Conservation (phyloP, 2,797 vertebrate species). For the Lacerta bilineata region DNA sequence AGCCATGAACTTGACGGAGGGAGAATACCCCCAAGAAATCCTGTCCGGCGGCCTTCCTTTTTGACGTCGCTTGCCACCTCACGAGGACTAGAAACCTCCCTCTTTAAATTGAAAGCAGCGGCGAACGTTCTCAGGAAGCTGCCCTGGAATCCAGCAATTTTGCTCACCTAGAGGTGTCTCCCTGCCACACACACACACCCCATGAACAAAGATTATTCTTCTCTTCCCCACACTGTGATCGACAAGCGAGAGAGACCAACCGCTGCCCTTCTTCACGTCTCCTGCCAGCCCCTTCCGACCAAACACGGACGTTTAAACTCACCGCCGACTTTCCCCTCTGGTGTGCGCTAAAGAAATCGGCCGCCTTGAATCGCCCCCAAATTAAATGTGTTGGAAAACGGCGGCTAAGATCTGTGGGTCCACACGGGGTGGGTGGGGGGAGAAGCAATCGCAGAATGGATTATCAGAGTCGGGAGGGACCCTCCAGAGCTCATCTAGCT, state of each 20-base stretch:
- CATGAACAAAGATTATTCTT: too few relatives aligned
- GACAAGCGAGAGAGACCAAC: not conserved
- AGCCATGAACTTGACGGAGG: too few relatives aligned
- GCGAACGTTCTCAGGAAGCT: not conserved
- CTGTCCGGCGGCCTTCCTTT: too few relatives aligned
- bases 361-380: slow-evolving; percentile 46
- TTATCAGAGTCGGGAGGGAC: too few relatives aligned
- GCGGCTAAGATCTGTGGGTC: not conserved
- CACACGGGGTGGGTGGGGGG: not conserved
- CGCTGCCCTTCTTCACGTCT: not conserved
- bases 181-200: too few relatives aligned
- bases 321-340: too few relatives aligned
- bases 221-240: not conserved
- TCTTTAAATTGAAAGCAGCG: not conserved
- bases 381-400: slow-evolving; percentile 57
- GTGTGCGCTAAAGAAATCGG: too few relatives aligned
- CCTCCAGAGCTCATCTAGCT: too few relatives aligned
- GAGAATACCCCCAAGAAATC: not conserved
- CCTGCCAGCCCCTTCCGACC: not conserved
- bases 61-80: not conserved
- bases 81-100: slow-evolving; percentile 2
- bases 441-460: too few relatives aligned
- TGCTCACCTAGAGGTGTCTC: too few relatives aligned
- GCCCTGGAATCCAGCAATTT: not conserved
- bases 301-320: too few relatives aligned